Evolutionary conservation across 2,888 invertebrate species (phyloP), one percentile per base, ranked within the genome.

Genomic region (Drosophila heteroneura): DNA sequence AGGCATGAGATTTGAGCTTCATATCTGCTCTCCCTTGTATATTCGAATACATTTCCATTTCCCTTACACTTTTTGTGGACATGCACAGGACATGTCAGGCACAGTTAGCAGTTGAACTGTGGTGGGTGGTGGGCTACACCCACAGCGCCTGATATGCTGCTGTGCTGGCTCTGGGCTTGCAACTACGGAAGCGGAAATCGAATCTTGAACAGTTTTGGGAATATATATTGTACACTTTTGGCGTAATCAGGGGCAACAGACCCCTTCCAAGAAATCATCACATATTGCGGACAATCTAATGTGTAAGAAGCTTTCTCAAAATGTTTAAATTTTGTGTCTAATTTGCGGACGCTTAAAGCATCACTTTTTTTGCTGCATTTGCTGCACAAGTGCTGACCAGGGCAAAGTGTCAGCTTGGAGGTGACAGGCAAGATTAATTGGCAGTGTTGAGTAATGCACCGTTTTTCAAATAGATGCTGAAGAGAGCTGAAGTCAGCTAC

Each of bases 161-260:
- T 61, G 58, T 52, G 71, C 76, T 70, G 73, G 67, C 76, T 76
- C 73, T 76, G 85, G 85, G 88, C 81, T 74, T 80, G 83, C 83
- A 87, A 76, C 81, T 84, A 73, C 85, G 87, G 89, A 89, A 89
- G 74, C 89, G 87, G 87, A 87, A 89, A 87, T 87, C 89, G 87
- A 87, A 89, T 87, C 83, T 86, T 89, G 71, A 85, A 75, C 86
- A 86, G 72, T 82, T 89, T 81, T 74, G 41, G 44, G 54, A 63
- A 71, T 79, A 71, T 75, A 59, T 75, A 65, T 75, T 64, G 79
- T 78, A 70, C 59, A 79, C 52, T 63, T 47, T 60, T 32, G 2
- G 65, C 53, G 66, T 76, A 79, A 75, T 74, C 70, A 62, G 61
- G 33, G 22, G 14, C 22, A 22, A 14, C 53, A 37, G 51, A 14